A percentile compares a stretch with the other conserved stretches of the same genome.
phyloP scores from a whole-genome alignment of 2,113 vertebrate species.

The Puntigrus tetrazona region DNA sequence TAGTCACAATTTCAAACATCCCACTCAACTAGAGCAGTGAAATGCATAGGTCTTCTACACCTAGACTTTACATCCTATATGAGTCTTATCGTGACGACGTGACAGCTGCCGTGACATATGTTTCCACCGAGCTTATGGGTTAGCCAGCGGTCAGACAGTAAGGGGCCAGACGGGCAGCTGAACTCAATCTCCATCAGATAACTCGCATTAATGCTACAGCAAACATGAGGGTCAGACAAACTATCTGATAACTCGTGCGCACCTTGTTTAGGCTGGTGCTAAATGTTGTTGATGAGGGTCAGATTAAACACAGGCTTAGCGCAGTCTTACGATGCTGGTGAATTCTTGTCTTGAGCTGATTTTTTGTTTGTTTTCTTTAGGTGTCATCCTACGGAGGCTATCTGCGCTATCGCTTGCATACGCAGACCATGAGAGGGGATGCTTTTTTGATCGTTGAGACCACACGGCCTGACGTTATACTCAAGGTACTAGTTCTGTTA shows the following conservation, averaged over 20 bases:
- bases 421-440: conserved; percentile 86
- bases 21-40: too few species aligned
- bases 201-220: neutral
- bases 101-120: conserved; percentile 15
- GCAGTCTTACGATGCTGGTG: neutral
- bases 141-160: conserved; percentile 14
- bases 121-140: neutral
- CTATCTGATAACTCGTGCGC: neutral
- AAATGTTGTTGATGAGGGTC: neutral
- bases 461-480: conserved; percentile 83
- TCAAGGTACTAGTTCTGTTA: conserved; percentile 78
- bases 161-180: conserved; percentile 21
- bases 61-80: neutral
- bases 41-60: neutral
- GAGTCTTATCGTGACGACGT: neutral
- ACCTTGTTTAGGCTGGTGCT: conserved; percentile 13
- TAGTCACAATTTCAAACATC: neutral
- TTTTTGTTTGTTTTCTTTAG: conserved; percentile 63
- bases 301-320: neutral
- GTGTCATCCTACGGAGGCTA: conserved; percentile 91
- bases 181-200: neutral
- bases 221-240: conserved; percentile 9
- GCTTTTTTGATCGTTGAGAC: conserved; percentile 81
- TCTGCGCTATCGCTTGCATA: conserved; percentile 84
- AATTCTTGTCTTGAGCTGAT: neutral